phyloP scores from a whole-genome alignment of 1,140 invertebrate genomes.

The Bombus affinis region DNA sequence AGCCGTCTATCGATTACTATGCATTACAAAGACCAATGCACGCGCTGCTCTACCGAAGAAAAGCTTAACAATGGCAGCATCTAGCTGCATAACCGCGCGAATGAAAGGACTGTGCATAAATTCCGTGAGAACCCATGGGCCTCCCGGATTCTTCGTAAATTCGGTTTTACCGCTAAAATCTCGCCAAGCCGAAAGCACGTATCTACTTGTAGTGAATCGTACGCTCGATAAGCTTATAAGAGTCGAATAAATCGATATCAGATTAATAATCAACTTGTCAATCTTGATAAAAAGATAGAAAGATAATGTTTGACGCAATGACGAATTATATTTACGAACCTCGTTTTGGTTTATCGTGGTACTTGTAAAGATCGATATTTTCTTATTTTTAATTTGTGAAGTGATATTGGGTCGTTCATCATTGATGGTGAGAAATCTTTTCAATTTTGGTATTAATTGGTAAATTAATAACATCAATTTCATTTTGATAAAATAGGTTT shows the following conservation, averaged over 20 bases:
- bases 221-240: constrained; percentile 31
- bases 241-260: background rate
- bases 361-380: too few relatives aligned
- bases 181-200: constrained; percentile 58
- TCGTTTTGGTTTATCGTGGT: too few relatives aligned
- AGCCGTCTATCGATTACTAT: constrained; percentile 43
- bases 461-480: too few relatives aligned
- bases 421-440: background rate
- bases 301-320: background rate
- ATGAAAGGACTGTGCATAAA: constrained; percentile 64
- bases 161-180: constrained; percentile 71
- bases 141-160: constrained; percentile 66
- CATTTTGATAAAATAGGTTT: fast-evolving
- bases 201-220: constrained; percentile 46
- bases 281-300: too few relatives aligned
- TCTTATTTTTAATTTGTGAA: background rate
- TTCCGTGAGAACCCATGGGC: constrained; percentile 56
- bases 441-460: too few relatives aligned
- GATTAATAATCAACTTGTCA: constrained; percentile 19
- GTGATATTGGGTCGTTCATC: background rate
- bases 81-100: constrained; percentile 51
- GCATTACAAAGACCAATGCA: constrained; percentile 56
- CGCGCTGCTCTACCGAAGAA: constrained; percentile 14
- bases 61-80: constrained; percentile 25
- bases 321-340: too few relatives aligned